Conservation (phyloP, 2,888 invertebrate genomes). For the Elmis aenea region DNA sequence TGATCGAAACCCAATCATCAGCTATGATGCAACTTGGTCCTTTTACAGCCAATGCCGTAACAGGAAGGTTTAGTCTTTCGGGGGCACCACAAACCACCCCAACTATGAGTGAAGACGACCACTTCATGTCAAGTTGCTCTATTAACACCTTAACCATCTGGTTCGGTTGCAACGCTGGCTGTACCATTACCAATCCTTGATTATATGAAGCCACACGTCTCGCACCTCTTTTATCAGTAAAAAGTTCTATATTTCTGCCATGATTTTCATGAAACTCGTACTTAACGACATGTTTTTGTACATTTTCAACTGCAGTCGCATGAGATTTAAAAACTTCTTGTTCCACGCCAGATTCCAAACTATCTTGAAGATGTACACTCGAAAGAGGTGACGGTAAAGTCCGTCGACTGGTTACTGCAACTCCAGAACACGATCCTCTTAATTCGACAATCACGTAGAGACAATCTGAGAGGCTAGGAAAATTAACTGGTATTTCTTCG, state of each 20-base stretch:
- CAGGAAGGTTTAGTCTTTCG: conserved; percentile 58
- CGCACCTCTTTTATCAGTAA: conserved; percentile 62
- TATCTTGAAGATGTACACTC: conserved; percentile 54
- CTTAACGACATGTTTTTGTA: too few relatives aligned
- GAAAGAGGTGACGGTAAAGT: conserved; percentile 50
- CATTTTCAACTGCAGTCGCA: conserved; percentile 2
- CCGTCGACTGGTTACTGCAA: conserved; percentile 66
- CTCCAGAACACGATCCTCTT: conserved; percentile 70
- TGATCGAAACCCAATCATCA: conserved; percentile 74
- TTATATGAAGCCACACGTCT: conserved; percentile 77
- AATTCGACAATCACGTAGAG: conserved; percentile 81
- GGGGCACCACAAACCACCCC: conserved; percentile 76
- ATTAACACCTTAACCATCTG: conserved; percentile 41
- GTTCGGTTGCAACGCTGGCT: conserved; percentile 45
- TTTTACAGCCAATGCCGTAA: conserved; percentile 71
- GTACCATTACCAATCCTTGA: conserved; percentile 68
- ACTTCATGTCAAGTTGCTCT: conserved; percentile 47
- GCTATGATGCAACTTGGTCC: conserved; percentile 78
- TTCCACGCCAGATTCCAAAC: conserved; percentile 51
- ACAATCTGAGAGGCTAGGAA: conserved; percentile 46
- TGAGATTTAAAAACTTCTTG: background rate
- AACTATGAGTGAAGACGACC: conserved; percentile 64
- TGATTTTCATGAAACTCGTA: conserved; percentile 78
- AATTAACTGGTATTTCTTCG: conserved; percentile 57
- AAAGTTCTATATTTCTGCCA: conserved; percentile 73